Percentiles rank a stretch among this genome's conserved stretches.
phyloP scores from a whole-genome alignment of 2,113 vertebrate genomes.

The Haplochromis vanheusdeni region DNA sequence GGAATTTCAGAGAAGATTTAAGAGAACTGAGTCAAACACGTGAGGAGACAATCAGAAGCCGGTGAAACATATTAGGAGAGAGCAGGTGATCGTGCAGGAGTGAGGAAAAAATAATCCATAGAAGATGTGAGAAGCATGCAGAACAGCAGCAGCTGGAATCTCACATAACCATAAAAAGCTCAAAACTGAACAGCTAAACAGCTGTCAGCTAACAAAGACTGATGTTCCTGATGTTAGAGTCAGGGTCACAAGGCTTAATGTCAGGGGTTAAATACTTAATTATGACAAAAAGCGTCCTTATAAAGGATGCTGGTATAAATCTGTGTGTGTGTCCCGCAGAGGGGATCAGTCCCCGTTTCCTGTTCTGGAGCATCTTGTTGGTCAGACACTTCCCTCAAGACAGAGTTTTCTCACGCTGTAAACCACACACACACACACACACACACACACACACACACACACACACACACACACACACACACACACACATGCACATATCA shows the following conservation, averaged over 20 bases:
- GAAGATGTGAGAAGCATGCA: not conserved
- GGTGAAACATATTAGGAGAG: not conserved
- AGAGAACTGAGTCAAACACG: not conserved
- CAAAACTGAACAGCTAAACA: not conserved
- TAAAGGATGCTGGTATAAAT: not conserved
- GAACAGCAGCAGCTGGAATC: not conserved
- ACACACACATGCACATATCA: too few species aligned
- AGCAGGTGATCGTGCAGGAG: not conserved
- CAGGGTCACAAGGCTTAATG: not conserved
- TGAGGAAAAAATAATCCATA: not conserved
- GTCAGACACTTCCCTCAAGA: slow-evolving; percentile 20
- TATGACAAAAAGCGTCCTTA: not conserved
- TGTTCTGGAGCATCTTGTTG: not conserved
- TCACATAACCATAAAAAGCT: not conserved
- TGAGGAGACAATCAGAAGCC: not conserved
- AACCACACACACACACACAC: not conserved
- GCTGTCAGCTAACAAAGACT: not conserved
- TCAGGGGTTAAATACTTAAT: not conserved
- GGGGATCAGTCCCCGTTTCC: slow-evolving; percentile 17
- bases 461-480: not conserved
- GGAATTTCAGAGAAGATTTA: not conserved
- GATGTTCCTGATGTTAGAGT: not conserved
- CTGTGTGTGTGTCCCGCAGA: not conserved
- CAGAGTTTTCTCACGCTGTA: slow-evolving; percentile 44
- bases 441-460: not conserved